Evolutionary conservation across 2,113 vertebrate species (phyloP), one percentile per base, ranked within the genome.

Genomic region (Notothenia rossii): DNA sequence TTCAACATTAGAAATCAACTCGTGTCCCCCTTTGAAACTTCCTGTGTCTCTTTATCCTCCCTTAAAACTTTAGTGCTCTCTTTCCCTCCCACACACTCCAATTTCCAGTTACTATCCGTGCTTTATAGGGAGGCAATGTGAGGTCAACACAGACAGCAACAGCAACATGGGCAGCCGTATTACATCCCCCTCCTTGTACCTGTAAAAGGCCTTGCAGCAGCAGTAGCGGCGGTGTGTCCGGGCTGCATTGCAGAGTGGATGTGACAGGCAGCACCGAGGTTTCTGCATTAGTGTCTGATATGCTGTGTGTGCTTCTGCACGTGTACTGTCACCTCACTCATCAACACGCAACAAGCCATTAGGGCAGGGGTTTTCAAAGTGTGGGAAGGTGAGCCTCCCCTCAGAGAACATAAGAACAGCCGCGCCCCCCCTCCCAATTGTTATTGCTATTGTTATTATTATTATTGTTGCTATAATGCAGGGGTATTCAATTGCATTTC

Each of bases 241-340:
- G 79, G 58, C 72, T 60, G 72, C 65, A 56, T 46, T 84, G 82
- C 81, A 86, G 60, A 91, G 80, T 48, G 74, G 75, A 88, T 86
- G 67, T 87, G 89, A 93, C 88, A 92, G 86, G 71, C 54, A 62
- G 75, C 56, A 68, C 59, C 51, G 18, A 25, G 36, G 60, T 58
- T 79, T 69, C 82, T 71, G 68, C 82, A 88, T 91, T 83, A 88
- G 74, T 66, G 76, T 79, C 83, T 72, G 72, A 83, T 75, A 71
- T 60, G 73, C 65, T 73, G 63, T 51, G 72, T 83, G 74, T 82
- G 79, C 66, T 75, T 76, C 55, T 83, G 75, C 77, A 74, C 56
- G 69, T 82, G 74, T 58, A 45, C 71, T 51, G 73, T 81, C 82
- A 53, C 73, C 63, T 85, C 62, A 46, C 61, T 75, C 63, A 77